Conservation (phyloP, 2,888 invertebrate species). For the Cancer borealis region DNA sequence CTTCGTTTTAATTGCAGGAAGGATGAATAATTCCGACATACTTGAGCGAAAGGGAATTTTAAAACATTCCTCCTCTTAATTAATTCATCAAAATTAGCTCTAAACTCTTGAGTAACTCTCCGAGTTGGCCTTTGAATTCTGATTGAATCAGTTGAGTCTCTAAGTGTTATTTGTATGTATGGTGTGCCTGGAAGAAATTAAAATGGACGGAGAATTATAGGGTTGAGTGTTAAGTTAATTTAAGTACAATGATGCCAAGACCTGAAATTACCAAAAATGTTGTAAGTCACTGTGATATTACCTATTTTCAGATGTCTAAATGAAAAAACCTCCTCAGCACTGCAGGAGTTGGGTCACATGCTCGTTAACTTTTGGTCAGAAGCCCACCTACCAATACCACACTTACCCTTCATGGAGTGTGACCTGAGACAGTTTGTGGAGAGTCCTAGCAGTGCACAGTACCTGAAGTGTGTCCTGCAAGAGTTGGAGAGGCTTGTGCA, state of each 20-base stretch:
- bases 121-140: too few species aligned
- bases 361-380: constrained; percentile 60
- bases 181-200: too few species aligned
- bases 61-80: too few species aligned
- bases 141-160: too few species aligned
- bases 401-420: constrained; percentile 58
- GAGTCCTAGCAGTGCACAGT: background rate
- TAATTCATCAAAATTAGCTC: too few species aligned
- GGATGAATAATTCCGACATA: too few species aligned
- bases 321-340: constrained; percentile 38
- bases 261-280: background rate
- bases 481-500: constrained; percentile 20
- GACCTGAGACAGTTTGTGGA: constrained; percentile 47
- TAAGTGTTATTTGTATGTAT: too few species aligned
- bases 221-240: background rate
- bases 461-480: background rate
- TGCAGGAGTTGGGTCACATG: constrained; percentile 52
- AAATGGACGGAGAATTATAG: too few species aligned
- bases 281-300: background rate
- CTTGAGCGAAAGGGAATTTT: too few species aligned
- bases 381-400: constrained; percentile 50
- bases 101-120: too few species aligned
- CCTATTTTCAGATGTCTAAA: constrained; percentile 49
- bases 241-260: background rate
- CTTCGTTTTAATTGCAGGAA: too few species aligned